Conservation (phyloP, 2,888 invertebrate genomes). For the Catocala sponsa region DNA sequence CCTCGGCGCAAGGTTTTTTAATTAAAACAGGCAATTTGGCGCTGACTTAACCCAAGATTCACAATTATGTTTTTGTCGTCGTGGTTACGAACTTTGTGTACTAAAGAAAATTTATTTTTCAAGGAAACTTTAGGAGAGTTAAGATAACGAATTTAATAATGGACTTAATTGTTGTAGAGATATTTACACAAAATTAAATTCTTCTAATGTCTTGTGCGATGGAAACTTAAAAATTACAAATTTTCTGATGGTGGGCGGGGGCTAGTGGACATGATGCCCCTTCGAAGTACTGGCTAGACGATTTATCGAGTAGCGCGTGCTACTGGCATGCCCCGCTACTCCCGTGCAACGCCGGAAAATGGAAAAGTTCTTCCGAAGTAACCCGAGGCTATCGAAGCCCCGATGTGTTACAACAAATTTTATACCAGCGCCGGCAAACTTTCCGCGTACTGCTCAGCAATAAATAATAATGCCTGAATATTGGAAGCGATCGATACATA, state of each 20-base stretch:
- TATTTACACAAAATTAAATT: conserved; percentile 29
- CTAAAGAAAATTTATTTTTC: conserved; percentile 58
- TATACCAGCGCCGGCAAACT: conserved; percentile 68
- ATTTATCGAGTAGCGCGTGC: conserved; percentile 67
- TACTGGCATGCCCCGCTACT: conserved; percentile 58
- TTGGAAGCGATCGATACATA: conserved; percentile 64
- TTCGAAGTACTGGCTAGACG: conserved; percentile 57
- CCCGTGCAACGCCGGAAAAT: conserved; percentile 62
- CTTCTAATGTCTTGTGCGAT: conserved; percentile 14
- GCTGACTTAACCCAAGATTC: conserved; percentile 73
- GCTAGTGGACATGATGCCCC: conserved; percentile 40
- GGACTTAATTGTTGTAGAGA: conserved; percentile 34
- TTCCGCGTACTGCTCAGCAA: conserved; percentile 67
- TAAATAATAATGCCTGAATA: conserved; percentile 73
- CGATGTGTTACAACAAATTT: conserved; percentile 73
- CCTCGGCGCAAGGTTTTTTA: conserved; percentile 77
- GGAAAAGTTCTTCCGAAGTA: conserved; percentile 70
- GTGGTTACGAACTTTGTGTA: conserved; percentile 59
- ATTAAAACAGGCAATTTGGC: conserved; percentile 81
- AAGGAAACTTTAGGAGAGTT: conserved; percentile 39
- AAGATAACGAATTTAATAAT: conserved; percentile 46
- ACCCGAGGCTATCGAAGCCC: conserved; percentile 63
- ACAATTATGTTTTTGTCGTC: conserved; percentile 73
- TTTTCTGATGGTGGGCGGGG: conserved; percentile 31
- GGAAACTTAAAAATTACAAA: conserved; percentile 27